Evolutionary conservation across 2,797 vertebrate genomes (phyloP).

Genomic region (Scolopax bukidnonensis): DNA sequence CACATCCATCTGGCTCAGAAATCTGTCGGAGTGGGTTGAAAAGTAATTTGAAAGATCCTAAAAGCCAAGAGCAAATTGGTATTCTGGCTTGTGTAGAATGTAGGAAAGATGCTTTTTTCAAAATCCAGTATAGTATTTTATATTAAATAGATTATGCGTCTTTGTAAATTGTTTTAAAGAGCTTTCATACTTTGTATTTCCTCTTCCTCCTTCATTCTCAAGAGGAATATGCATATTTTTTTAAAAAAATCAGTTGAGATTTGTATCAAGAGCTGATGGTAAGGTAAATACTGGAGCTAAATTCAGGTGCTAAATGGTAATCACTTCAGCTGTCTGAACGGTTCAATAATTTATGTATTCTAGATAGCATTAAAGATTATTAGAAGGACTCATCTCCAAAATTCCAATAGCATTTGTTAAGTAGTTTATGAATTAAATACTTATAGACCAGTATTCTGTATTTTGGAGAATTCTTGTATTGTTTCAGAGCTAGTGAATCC

Average conservation of each 20-base stretch:
- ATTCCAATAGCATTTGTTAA: neutral
- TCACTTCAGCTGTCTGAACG: neutral
- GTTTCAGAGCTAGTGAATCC: neutral
- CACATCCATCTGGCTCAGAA: slow-evolving; percentile 26
- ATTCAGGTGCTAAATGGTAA: neutral
- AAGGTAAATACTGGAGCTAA: neutral
- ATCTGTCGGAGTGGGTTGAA: neutral
- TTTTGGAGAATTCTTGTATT: neutral
- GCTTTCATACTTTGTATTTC: neutral
- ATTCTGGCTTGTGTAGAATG: neutral
- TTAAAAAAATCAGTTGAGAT: neutral
- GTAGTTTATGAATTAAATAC: neutral
- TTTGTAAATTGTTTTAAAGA: neutral
- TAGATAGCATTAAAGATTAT: neutral
- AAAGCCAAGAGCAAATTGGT: neutral
- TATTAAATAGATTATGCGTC: neutral
- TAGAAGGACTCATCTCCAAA: neutral
- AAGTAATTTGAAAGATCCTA: neutral
- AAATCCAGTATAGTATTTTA: neutral
- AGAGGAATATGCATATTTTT: neutral
- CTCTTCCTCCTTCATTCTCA: neutral
- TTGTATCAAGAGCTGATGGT: neutral
- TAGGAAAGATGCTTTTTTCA: neutral
- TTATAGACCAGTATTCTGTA: neutral
- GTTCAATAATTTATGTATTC: neutral